phyloP scores from a whole-genome alignment of 1,140 invertebrate genomes.

The Lordiphosa collinella region DNA sequence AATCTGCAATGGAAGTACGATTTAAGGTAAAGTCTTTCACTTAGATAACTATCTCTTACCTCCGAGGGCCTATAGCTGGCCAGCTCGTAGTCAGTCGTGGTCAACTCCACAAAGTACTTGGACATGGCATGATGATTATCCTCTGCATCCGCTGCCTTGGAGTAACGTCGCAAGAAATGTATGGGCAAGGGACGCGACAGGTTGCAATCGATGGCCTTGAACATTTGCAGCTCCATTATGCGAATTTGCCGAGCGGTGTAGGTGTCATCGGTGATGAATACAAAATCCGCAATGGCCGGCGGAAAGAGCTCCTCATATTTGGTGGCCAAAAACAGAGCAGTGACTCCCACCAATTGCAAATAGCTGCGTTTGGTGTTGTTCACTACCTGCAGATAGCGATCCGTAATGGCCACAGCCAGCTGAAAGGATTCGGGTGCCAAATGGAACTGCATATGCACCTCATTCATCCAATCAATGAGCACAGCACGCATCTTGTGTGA shows the following conservation, averaged over 20 bases:
- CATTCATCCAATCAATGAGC: slow-evolving; percentile 95
- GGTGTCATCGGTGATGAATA: slow-evolving; percentile 94
- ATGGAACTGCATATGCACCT: slow-evolving; percentile 94
- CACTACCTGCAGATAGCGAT: slow-evolving; percentile 93
- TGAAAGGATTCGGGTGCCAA: slow-evolving; percentile 95
- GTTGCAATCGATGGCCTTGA: slow-evolving; percentile 88
- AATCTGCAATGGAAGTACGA: slow-evolving; percentile 31
- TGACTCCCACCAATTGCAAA: slow-evolving; percentile 94
- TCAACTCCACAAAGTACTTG: slow-evolving; percentile 95
- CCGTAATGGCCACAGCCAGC: slow-evolving; percentile 92
- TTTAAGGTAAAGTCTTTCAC: not conserved
- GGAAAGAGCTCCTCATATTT: slow-evolving; percentile 98
- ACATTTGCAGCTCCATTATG: slow-evolving; percentile 90
- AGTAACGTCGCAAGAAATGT: slow-evolving; percentile 90
- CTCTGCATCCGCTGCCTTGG: slow-evolving; percentile 84
- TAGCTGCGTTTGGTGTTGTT: slow-evolving; percentile 81
- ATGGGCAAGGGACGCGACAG: slow-evolving; percentile 92
- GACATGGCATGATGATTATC: slow-evolving; percentile 90
- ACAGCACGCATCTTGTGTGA: slow-evolving; percentile 92
- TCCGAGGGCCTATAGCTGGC: slow-evolving; percentile 90
- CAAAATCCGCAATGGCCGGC: slow-evolving; percentile 93
- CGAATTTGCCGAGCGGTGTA: slow-evolving; percentile 90
- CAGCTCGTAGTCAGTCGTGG: slow-evolving; percentile 90
- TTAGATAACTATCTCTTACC: slow-evolving; percentile 36
- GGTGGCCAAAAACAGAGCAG: slow-evolving; percentile 93